These are phyloP conservation scores for Drosophila arizonae DNA, from an alignment of 1,140 invertebrate species.

Conservation along the genomic window DNA sequence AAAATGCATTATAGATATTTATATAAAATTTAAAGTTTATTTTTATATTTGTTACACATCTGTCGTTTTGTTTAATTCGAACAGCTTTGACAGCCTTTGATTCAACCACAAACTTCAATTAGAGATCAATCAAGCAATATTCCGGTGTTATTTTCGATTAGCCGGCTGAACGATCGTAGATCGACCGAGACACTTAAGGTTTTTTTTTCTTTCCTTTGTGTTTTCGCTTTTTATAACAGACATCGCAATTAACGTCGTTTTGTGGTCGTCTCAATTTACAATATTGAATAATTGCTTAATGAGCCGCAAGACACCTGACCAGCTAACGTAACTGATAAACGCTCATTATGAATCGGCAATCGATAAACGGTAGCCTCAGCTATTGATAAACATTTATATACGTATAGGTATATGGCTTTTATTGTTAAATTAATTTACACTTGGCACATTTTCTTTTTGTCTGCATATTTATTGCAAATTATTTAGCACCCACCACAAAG, in stretches of 20 bases:
- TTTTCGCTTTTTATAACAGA: constrained; percentile 31
- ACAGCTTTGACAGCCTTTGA: constrained; percentile 26
- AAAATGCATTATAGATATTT: too few relatives aligned
- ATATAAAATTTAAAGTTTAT: not conserved
- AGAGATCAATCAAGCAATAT: constrained; percentile 67
- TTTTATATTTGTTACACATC: constrained; percentile 18
- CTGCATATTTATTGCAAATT: constrained; percentile 39
- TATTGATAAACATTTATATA: constrained; percentile 5
- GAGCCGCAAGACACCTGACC: constrained; percentile 47
- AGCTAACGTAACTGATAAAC: constrained; percentile 35
- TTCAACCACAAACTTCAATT: constrained; percentile 72
- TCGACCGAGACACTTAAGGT: constrained; percentile 25
- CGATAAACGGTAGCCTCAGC: constrained; percentile 23
- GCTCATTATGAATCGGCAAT: constrained; percentile 19
- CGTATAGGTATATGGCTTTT: not conserved
- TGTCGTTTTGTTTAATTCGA: constrained; percentile 19
- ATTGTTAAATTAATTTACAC: constrained; percentile 33
- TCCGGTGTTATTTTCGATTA: constrained; percentile 35
- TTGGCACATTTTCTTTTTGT: constrained; percentile 39
- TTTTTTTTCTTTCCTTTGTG: not conserved
- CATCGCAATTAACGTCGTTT: constrained; percentile 51
- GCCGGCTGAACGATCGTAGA: constrained; percentile 21
- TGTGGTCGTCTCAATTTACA: constrained; percentile 38
- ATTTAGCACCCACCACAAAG: constrained; percentile 51
- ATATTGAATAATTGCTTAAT: constrained; percentile 68